phyloP scores from a whole-genome alignment of 1,140 invertebrate species.

The Trachymyrmex cornetzi region DNA sequence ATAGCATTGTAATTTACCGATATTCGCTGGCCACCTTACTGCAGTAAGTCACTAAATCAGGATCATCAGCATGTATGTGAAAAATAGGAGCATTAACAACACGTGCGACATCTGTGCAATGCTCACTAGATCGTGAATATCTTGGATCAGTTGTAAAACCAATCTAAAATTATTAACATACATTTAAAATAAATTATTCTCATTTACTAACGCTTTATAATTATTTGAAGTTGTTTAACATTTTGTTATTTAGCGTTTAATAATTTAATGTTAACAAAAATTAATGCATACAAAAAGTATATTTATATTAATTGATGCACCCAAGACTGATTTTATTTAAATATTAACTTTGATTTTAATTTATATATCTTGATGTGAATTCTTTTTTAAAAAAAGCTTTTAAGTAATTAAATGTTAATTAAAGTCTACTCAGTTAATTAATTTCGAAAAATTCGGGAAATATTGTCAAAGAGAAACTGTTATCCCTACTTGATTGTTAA shows the following conservation, averaged over 20 bases:
- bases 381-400: background rate
- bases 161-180: conserved; percentile 81
- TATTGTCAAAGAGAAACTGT: background rate
- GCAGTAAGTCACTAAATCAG: conserved; percentile 95
- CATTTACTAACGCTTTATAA: background rate
- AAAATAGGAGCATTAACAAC: conserved; percentile 97
- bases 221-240: background rate
- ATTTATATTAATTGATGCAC: background rate
- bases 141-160: conserved; percentile 98
- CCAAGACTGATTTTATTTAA: background rate
- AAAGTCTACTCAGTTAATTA: background rate
- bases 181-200: background rate
- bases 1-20: conserved; percentile 68
- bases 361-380: background rate
- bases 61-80: conserved; percentile 97
- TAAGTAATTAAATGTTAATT: background rate
- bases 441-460: background rate
- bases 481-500: conserved; percentile 93
- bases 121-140: conserved; percentile 89
- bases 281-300: background rate
- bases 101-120: conserved; percentile 93
- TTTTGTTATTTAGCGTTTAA: background rate
- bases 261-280: background rate
- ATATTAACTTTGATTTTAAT: background rate
- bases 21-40: conserved; percentile 95